Evolutionary conservation across 2,888 invertebrate species (phyloP), one percentile per base, ranked within the genome.

Genomic region (Leptura quadrifasciata): DNA sequence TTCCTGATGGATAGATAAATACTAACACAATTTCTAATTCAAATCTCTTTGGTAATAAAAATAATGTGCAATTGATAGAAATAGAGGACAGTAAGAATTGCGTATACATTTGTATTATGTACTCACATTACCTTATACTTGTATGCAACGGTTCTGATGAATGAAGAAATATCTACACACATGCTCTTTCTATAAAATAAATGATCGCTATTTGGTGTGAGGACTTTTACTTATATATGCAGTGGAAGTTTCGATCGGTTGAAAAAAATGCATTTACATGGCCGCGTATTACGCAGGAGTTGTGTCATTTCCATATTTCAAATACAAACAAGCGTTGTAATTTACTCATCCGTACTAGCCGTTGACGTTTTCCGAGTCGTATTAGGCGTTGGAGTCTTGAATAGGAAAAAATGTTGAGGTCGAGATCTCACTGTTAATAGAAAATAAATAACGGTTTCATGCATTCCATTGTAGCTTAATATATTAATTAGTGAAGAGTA

Each of bases 401-500:
- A 76, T 61, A 57, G 55, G 67, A 79, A 77, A 78, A 79, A 79
- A 47, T 78, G 71, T 65, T 68, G 76, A 82, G 81, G 81, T 73
- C 81, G 74, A 73, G 68, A 78, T 82, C 79, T 76, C 79, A 77
- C 81, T 73, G 75, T 21, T 73, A 75, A 65, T n/a, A 77, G 75
- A 76, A 78, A 57, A 75, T 64, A 75, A 61, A 76, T 67, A 78
- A 81, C 81, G 81, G 81, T 77, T 76, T 31, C 57, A 60, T 9
- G 76, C 81, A 82, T 80, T 78, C 81, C 80, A 58, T 72, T 77
- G 65, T 58, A 64, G 71, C 63, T 76, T 81, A 81, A 80, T 81
- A 78, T 79, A 80, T 80, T 81, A 82, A 82, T 82, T 82, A 81
- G 75, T 71, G 75, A 76, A 71, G 76, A 71, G 24, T 79, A 79